Conservation (phyloP, 2,113 vertebrate species). For the Pterophyllum scalare region DNA sequence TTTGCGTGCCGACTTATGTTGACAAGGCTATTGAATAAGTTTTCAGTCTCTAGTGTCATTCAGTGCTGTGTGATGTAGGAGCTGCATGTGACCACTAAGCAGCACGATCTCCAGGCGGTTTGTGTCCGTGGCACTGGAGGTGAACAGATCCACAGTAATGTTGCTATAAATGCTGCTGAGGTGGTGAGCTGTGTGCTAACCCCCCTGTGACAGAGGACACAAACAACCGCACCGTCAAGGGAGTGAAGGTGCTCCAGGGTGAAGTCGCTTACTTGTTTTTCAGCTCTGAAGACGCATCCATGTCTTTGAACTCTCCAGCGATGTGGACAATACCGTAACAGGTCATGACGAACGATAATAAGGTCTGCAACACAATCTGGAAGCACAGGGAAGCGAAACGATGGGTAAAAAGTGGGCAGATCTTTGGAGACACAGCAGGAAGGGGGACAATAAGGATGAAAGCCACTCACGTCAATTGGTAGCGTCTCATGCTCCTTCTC, state of each 20-base stretch:
- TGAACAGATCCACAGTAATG: neutral
- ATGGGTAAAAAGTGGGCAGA: too few species aligned
- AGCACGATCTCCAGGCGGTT: neutral
- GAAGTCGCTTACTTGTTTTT: slow-evolving; percentile 91
- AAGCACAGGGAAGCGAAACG: slow-evolving; percentile 24
- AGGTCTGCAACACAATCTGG: slow-evolving; percentile 96
- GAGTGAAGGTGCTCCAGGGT: neutral
- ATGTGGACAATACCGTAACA: slow-evolving; percentile 98
- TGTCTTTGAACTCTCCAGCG: slow-evolving; percentile 94
- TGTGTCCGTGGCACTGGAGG: neutral
- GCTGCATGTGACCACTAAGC: neutral
- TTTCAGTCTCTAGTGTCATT: neutral
- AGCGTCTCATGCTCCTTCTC: slow-evolving; percentile 98
- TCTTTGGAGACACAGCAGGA: neutral
- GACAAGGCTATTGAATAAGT: neutral
- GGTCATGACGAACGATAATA: slow-evolving; percentile 93
- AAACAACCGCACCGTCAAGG: slow-evolving; percentile 13
- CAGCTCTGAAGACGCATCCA: slow-evolving; percentile 97
- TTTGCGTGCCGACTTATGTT: neutral
- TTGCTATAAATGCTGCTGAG: neutral
- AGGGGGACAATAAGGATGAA: neutral
- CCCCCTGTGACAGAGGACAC: slow-evolving; percentile 12
- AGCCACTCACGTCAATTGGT: slow-evolving; percentile 92
- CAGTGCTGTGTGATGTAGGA: neutral
- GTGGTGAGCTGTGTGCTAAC: neutral